Percentiles rank a stretch among this genome's conserved stretches.
These are phyloP conservation scores for Bubo blakistoni DNA, from an alignment of 2,113 vertebrate genomes.

Conservation along the genomic window DNA sequence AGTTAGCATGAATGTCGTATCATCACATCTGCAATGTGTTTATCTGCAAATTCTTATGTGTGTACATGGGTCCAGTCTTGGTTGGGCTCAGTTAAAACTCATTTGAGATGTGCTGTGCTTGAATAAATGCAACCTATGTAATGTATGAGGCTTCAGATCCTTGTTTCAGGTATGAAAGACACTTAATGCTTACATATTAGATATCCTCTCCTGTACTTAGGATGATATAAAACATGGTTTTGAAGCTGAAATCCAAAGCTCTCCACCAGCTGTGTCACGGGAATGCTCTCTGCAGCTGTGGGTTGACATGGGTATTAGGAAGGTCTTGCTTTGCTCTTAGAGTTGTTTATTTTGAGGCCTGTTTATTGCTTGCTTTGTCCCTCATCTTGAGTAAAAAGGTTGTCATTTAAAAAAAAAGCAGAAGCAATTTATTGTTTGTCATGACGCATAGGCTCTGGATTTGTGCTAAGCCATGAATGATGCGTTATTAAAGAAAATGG, in stretches of 20 bases:
- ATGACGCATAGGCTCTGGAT: background rate
- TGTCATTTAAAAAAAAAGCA: background rate
- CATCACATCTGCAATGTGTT: constrained; percentile 54
- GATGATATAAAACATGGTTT: background rate
- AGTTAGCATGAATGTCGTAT: constrained; percentile 1
- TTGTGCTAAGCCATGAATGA: background rate
- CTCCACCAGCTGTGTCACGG: background rate
- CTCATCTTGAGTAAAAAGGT: background rate
- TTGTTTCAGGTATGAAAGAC: background rate
- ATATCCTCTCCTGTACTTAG: background rate
- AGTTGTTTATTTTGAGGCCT: constrained; percentile 12
- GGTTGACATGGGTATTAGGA: background rate
- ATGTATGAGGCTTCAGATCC: background rate
- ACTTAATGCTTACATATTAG: background rate
- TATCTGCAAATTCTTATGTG: background rate
- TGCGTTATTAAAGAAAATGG: background rate
- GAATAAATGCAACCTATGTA: background rate
- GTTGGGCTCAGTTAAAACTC: background rate
- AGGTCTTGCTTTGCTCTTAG: background rate
- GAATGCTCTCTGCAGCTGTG: background rate
- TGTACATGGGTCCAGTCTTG: background rate
- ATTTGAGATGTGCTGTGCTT: background rate
- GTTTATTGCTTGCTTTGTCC: background rate
- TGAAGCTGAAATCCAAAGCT: background rate
- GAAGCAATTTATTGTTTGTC: background rate